Evolutionary conservation across 2,113 vertebrate genomes (phyloP), one percentile per base, ranked within the genome.

Genomic region (Oreotragus oreotragus): DNA sequence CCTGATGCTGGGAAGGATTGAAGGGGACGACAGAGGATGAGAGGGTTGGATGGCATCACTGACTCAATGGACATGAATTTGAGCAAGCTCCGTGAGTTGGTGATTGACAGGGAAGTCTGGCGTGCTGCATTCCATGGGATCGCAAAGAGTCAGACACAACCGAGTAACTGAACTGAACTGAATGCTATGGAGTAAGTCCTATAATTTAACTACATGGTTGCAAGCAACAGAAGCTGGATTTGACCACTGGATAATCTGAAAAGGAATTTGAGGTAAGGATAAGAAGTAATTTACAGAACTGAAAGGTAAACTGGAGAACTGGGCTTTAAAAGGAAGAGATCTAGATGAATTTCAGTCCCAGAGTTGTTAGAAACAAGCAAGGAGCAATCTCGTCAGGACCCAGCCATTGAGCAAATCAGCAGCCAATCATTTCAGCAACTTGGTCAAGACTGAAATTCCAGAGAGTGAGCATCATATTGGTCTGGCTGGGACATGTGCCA

Each of bases 361-460:
- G 3, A 23, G 12, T 81, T 89, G 0, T 39, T 84, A 76, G 13
- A 84, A 90, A 19, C 23, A 8, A 90, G 33, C 23, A 8, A 66
- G 39, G 7, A 19, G 3, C 2, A 62, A 9, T 21, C 39, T 91
- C 60, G 8, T 45, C 23, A 79, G 30, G 30, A 39, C 23, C 28
- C 27, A n/a, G 36, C 2, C 33, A 77, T 64, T 84, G 36, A 86
- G 45, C 36, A 21, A 96, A 70, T 8, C 23, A 53, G 51, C 53
- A 94, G 28, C 57, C 84, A 84, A 19, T 80, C 93, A 8, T 83
- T 60, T 93, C 73, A 81, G 47, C 33, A 70, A 14, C 14, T 83
- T 86, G 57, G 55, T 94, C 73, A 95, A 89, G 45, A 84, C 27
- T 92, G 76, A 90, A 94, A 92, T 88, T 96, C 43, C 85, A 79